Evolutionary conservation across 2,888 invertebrate species (phyloP), one percentile per base, ranked within the genome.

Genomic region (Nemapogon koenigi): DNA sequence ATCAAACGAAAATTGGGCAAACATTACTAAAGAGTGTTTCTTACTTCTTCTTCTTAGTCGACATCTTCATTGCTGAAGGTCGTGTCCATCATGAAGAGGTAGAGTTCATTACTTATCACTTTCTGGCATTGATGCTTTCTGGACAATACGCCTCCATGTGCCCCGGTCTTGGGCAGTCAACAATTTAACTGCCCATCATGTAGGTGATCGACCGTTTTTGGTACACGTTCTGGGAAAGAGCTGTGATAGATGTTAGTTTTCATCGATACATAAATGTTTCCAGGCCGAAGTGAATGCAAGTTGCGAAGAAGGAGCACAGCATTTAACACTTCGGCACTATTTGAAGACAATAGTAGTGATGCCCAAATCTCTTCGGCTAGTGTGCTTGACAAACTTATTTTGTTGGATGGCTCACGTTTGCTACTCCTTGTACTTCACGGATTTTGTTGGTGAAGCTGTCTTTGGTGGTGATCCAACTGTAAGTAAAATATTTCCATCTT

Each of bases 341-440:
- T 81, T 97, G 19, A 81, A 85, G 48, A 95, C 97, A 3, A 96
- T 97, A 40, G 70, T 97, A n/a, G 83, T 88, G 59, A 95, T 97
- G 93, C 97, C 97, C 0, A 78, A 79, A 51, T 94, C 94, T 0
- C 76, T 97, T 46, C 82, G 89, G 19, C 86, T 94, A 55, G 84
- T 97, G 8, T 97, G 97, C 55, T 60, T 95, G 43, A 97, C 97
- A 10, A 97, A 97, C 75, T 81, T 97, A 22, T 97, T 97, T 69
- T 96, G 95, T 59, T 97, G 97, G 97, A 97, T 96, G 95, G 94
- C 96, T 0, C 91, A 97, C 50, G 95, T 97, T 30, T 96, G 96
- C 63, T 97, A 97, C 61, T 96, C 96, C 0, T 76, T 97, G 4
- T 97, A 96, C 66, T 97, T 97, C 64, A 97, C 97, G 0, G 96